These are phyloP conservation scores for Phalloptychus januarius DNA, from an alignment of 2,797 vertebrate species.

Conservation along the genomic window DNA sequence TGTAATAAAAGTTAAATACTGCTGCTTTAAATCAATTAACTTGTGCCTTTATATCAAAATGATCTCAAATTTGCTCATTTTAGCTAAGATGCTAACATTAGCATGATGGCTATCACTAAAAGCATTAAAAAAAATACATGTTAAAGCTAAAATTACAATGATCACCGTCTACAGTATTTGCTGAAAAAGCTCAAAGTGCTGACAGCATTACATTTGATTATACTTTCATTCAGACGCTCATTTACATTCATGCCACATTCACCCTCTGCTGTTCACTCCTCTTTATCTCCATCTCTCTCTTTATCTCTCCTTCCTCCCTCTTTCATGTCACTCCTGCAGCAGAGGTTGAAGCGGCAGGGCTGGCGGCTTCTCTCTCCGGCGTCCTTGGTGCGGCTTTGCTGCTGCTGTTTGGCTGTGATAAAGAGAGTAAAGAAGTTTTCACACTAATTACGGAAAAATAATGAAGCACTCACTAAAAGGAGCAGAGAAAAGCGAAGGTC, in stretches of 20 bases:
- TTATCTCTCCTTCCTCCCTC: slow-evolving; percentile 35
- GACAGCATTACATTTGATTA: slow-evolving; percentile 47
- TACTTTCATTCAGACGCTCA: slow-evolving; percentile 51
- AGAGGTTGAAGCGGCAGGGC: slow-evolving; percentile 46
- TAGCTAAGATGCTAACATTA: too few species aligned
- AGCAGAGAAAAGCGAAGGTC: slow-evolving; percentile 61
- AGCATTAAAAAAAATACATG: too few species aligned
- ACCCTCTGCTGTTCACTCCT: slow-evolving; percentile 35
- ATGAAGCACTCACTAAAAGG: slow-evolving; percentile 53
- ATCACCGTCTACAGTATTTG: slow-evolving; percentile 33
- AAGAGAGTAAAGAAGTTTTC: slow-evolving; percentile 64
- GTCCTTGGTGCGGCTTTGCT: slow-evolving; percentile 45
- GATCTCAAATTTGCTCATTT: too few species aligned
- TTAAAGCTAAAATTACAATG: too few species aligned
- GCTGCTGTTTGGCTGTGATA: slow-evolving; percentile 73
- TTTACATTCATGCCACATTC: slow-evolving; percentile 65
- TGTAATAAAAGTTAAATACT: too few species aligned
- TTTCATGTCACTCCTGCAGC: slow-evolving; percentile 57
- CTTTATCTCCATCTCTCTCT: slow-evolving; percentile 20
- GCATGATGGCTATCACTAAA: too few species aligned
- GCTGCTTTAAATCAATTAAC: too few species aligned
- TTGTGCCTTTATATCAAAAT: too few species aligned
- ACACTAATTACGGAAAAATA: slow-evolving; percentile 71
- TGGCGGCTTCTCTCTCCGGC: slow-evolving; percentile 56
- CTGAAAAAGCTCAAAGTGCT: slow-evolving; percentile 50